Base-by-base conservation (phyloP, 2,797 vertebrate species). In the Micromesistius poutassou region DNA sequence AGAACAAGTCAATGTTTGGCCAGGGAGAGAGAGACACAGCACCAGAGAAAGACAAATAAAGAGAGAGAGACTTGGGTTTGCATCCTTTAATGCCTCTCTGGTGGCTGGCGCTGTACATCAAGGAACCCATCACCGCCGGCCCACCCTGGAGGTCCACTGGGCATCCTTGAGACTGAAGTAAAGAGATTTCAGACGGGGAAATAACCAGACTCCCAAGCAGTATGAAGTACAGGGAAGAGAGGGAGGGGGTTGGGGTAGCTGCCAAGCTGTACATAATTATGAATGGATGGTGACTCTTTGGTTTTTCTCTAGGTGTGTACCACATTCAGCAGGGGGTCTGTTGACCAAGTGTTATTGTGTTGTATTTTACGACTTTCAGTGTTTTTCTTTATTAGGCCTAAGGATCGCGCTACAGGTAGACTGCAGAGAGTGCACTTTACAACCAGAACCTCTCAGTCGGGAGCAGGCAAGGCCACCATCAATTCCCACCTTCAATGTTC, bases 1-100 rank as follows among this genome's bases (percentile, higher is more conserved):
- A 50, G 28, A 42, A 76, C 68, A 62, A 55, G 66, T 75, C 74
- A 73, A 73, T 77, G 68, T 76, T 80, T 76, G 30, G 73, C 50
- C 55, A 73, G 35, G 38, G 46, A 74, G 72, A 31, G 19, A 35
- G 70, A 33, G 72, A 71, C 40, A 71, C 33, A 71, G 55, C 42
- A 46, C 42, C 5, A 28, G 38, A 28, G 66, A 72, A 73, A 72
- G 68, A 62, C 2, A 33, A 66, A 30, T 28, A 30, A 55, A 38
- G 19, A 30, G 75, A 30, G 55, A 22, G 12, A 46, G 68, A 71
- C 2, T 30, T 40, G 28, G 76, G 68, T 78, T 38, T 38, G 38
- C 72, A n/a, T 7, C 71, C 68, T 62, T 72, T 74, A 2, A 71
- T 30, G 46, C 46, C 46, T 50, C 46, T 22, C 46, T 50, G 50